Conservation (phyloP, 1,140 invertebrate genomes). For the Tribolium madens region DNA sequence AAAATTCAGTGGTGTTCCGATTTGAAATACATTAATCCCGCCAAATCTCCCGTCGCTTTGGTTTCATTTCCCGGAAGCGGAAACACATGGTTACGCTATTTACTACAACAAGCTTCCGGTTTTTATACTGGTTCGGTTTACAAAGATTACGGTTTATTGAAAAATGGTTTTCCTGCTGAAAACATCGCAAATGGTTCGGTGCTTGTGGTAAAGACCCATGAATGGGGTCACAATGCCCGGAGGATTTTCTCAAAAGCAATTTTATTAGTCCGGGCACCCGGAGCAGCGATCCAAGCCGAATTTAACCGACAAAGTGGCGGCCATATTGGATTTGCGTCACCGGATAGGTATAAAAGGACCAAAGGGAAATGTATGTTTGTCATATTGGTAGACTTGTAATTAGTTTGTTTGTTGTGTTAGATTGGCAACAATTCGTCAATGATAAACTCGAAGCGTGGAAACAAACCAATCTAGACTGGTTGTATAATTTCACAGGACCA, state of each 20-base stretch:
- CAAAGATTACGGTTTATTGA: constrained; percentile 79
- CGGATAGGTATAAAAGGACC: constrained; percentile 73
- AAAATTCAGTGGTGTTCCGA: constrained; percentile 69
- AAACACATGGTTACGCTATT: constrained; percentile 83
- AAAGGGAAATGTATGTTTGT: constrained; percentile 70
- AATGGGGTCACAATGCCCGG: constrained; percentile 73
- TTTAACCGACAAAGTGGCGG: constrained; percentile 80
- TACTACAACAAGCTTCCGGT: constrained; percentile 82
- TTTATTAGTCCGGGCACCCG: constrained; percentile 78
- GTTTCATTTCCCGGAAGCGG: constrained; percentile 84
- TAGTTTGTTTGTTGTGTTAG: constrained; percentile 65
- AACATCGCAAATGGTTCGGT: constrained; percentile 81
- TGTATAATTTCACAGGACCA: constrained; percentile 76
- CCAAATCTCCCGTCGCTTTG: constrained; percentile 70
- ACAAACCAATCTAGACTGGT: constrained; percentile 76
- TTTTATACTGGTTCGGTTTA: constrained; percentile 83
- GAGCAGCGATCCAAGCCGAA: constrained; percentile 78
- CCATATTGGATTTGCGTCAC: constrained; percentile 77
- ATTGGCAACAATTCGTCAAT: constrained; percentile 78
- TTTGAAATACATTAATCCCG: constrained; percentile 64
- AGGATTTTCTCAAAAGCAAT: constrained; percentile 75
- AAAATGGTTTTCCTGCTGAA: constrained; percentile 84
- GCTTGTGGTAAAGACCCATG: constrained; percentile 84
- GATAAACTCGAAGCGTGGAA: constrained; percentile 78
- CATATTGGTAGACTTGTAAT: not conserved